Evolutionary conservation across 1,140 invertebrate species (phyloP).

Genomic region (Bicyclus anynana): DNA sequence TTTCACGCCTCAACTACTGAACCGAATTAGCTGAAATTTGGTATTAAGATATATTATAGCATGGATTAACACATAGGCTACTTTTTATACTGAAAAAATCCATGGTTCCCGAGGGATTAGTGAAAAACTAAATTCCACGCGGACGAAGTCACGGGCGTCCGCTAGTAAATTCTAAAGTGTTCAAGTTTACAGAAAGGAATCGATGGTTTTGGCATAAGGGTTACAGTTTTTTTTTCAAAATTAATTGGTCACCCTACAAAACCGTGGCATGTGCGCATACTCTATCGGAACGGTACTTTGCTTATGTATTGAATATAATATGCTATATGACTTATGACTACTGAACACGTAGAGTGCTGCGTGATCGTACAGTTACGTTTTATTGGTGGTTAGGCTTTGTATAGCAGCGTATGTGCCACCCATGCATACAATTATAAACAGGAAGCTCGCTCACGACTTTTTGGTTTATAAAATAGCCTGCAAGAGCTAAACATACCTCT

Average conservation of each 20-base stretch:
- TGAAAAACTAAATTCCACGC: too few species aligned
- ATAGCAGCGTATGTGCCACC: not conserved
- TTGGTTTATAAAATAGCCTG: not conserved
- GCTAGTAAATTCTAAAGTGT: too few species aligned
- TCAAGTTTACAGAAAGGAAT: too few species aligned
- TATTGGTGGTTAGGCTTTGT: not conserved
- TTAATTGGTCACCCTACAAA: not conserved
- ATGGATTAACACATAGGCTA: too few species aligned
- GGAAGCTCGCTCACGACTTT: not conserved
- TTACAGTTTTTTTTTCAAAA: not conserved
- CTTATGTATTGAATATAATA: conserved; percentile 8
- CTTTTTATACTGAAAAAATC: too few species aligned
- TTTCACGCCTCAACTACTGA: too few species aligned
- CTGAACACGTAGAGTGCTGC: not conserved
- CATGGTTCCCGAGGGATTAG: too few species aligned
- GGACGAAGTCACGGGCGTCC: too few species aligned
- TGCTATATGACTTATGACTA: conserved; percentile 5
- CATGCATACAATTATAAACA: not conserved
- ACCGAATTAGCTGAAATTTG: too few species aligned
- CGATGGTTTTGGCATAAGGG: too few species aligned
- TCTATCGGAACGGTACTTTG: conserved; percentile 7
- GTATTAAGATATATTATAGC: too few species aligned
- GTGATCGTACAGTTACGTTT: conserved; percentile 1
- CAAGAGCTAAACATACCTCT: too few species aligned
- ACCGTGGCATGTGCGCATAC: conserved; percentile 4